Conservation (phyloP, 2,888 invertebrate species). For the Tetropium fuscum region DNA sequence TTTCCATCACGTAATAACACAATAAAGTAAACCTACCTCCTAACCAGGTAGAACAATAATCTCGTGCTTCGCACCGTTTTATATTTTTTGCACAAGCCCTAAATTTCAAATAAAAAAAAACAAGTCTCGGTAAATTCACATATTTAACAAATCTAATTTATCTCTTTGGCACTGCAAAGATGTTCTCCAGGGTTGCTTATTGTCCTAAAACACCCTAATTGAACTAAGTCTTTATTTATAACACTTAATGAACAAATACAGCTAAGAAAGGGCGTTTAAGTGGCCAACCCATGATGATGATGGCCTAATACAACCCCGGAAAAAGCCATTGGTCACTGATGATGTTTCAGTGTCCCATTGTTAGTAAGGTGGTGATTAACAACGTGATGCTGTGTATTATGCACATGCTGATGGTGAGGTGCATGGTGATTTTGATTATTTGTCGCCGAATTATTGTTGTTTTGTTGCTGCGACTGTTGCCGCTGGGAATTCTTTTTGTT, state of each 20-base stretch:
- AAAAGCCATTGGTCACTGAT: constrained; percentile 89
- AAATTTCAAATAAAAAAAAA: constrained; percentile 45
- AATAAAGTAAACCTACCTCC: constrained; percentile 44
- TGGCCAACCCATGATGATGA: constrained; percentile 68
- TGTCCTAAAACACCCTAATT: constrained; percentile 48
- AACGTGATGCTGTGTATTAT: constrained; percentile 75
- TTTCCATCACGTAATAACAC: constrained; percentile 55
- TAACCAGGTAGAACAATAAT: constrained; percentile 37
- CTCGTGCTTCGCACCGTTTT: constrained; percentile 61
- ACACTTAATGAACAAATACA: constrained; percentile 39
- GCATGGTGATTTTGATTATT: constrained; percentile 84
- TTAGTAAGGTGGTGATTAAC: constrained; percentile 75
- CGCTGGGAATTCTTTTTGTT: constrained; percentile 97
- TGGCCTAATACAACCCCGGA: constrained; percentile 83
- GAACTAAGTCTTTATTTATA: constrained; percentile 50
- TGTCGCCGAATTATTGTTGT: constrained; percentile 83
- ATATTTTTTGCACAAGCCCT: constrained; percentile 64
- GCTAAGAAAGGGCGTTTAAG: constrained; percentile 51
- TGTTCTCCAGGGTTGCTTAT: constrained; percentile 57
- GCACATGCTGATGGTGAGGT: constrained; percentile 74
- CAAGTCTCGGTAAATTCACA: constrained; percentile 52
- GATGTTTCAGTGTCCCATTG: constrained; percentile 78
- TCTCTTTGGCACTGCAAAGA: constrained; percentile 67
- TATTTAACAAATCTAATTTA: constrained; percentile 53
- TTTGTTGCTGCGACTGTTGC: constrained; percentile 85